Base-by-base conservation (phyloP, 1,140 invertebrate species). In the Frieseomelitta varia region DNA sequence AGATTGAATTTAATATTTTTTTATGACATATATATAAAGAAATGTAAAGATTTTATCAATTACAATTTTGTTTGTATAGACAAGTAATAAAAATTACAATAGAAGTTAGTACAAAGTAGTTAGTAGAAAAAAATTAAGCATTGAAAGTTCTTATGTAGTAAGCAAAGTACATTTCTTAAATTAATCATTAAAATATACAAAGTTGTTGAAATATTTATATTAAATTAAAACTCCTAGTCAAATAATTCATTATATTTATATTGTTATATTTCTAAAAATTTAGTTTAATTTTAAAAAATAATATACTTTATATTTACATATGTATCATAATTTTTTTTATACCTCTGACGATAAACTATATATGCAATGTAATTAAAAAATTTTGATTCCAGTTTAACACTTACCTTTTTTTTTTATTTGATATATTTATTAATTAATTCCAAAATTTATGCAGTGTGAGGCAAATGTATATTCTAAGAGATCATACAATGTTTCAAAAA, bases 371-470 rank as follows among this genome's bases (percentile, higher is more conserved):
- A 58, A 53, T 67, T 79, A 80, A 61, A 53, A 15, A 53, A 84
- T 78, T 83, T 21, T 61, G 71, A n/a, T 71, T 71, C 75, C 79
- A 74, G 53, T 85, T 74, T 4, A 76, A 67, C 82, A 85, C 84
- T 85, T 85, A 85, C 84, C 84, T 85, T 61, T 8, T 30, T 24
- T 12, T n/a, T n/a, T 61, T 85, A 82, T 55, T 73, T 84, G 8
- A 71, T 75, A 55, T 67, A 56, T n/a, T 71, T 65, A 79, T 79
- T 69, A 79, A 79, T 69, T 72, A 55, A 56, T 27, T 73, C 6
- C 3, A 14, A 67, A 53, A 71, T 19, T n/a, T 83, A 69, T 78
- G 47, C 39, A 83, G 27, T 24, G 4, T 83, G 75, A 83, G 75
- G 65, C 65, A 83, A 21, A 58, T 68, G 2, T 58, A 51, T 11